A percentile compares a stretch with the other conserved stretches of the same genome.
Conservation (phyloP, 35 echinoderm and acorn worm species). For the Lytechinus pictus region DNA sequence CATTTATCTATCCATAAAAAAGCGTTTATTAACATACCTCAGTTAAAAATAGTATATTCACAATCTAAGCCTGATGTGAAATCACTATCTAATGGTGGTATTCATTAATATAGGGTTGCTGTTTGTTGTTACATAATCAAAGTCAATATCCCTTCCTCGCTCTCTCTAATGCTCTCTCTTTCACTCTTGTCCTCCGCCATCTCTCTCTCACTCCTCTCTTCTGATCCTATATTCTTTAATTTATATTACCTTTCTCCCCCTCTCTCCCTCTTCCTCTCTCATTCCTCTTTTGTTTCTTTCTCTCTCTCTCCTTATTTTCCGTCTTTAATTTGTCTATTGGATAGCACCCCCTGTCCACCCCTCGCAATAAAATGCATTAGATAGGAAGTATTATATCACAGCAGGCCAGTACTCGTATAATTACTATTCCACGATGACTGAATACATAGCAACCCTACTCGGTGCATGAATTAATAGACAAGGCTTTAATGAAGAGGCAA, state of each 20-base stretch:
- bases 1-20: too few relatives aligned
- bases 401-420: not conserved
- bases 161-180: not conserved
- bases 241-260: not conserved
- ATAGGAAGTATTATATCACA: not conserved
- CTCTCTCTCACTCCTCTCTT: not conserved
- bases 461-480: not conserved
- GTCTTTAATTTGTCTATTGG: too few relatives aligned
- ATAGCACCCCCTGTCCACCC: not conserved
- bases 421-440: not conserved
- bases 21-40: too few relatives aligned
- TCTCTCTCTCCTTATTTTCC: not conserved
- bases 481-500: too few relatives aligned
- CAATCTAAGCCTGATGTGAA: not conserved
- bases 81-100: not conserved
- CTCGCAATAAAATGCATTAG: not conserved
- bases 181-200: not conserved
- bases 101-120: too few relatives aligned
- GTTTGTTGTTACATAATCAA: not conserved
- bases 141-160: not conserved
- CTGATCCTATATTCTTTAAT: not conserved
- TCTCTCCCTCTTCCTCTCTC: not conserved
- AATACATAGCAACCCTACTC: not conserved
- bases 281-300: not conserved
- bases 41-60: too few relatives aligned